Percentiles rank a stretch among this genome's conserved stretches.
phyloP scores from a whole-genome alignment of 2,797 vertebrate species.

The Microctenopoma steveboyesi region DNA sequence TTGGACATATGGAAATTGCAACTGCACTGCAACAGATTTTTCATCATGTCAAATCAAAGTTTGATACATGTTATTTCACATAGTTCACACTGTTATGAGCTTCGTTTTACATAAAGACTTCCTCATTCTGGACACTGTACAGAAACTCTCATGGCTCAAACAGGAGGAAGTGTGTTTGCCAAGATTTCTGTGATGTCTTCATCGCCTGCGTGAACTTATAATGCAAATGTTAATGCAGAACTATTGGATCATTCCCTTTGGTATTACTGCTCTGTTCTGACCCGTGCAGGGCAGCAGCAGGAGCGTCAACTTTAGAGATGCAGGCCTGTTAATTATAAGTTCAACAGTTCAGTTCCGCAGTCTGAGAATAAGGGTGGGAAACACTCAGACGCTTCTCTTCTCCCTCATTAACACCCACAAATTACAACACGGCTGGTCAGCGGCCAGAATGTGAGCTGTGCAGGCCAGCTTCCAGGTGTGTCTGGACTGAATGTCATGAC shows the following conservation, averaged over 20 bases:
- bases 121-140: not conserved
- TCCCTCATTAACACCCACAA: constrained; percentile 28
- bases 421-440: constrained; percentile 29
- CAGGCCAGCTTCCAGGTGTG: constrained; percentile 22
- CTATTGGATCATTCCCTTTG: constrained; percentile 13
- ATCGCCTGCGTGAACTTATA: constrained; percentile 13
- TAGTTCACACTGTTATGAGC: not conserved
- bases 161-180: constrained; percentile 31
- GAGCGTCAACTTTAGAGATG: constrained; percentile 24
- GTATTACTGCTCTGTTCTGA: constrained; percentile 4
- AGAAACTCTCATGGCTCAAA: constrained; percentile 35
- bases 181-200: constrained; percentile 34
- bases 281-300: not conserved
- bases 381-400: constrained; percentile 13
- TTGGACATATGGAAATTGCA: constrained; percentile 22
- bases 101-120: not conserved
- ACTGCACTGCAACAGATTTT: constrained; percentile 34
- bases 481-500: not conserved
- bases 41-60: constrained; percentile 40
- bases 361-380: constrained; percentile 40
- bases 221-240: constrained; percentile 18
- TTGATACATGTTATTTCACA: not conserved
- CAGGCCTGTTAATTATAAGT: constrained; percentile 31
- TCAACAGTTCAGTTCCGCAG: constrained; percentile 36
- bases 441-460: constrained; percentile 9